phyloP scores from a whole-genome alignment of 92 coral and sea anemone genomes.

The Porites lobata region DNA sequence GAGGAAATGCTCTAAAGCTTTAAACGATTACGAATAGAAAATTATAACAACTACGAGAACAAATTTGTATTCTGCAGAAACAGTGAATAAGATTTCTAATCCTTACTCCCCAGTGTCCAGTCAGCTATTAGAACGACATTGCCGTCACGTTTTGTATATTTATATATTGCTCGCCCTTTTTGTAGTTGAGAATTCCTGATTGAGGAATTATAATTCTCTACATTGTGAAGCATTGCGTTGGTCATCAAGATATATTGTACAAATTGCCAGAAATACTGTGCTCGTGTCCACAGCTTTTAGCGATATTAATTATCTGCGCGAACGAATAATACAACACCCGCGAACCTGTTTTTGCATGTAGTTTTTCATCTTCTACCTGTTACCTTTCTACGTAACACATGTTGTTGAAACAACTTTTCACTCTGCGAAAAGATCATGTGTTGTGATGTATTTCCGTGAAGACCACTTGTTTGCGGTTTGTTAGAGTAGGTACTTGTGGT shows the following conservation, averaged over 20 bases:
- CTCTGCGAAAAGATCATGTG: neutral
- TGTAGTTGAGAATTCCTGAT: conserved; percentile 5
- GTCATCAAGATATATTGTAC: neutral
- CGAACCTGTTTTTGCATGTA: neutral
- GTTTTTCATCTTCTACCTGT: neutral
- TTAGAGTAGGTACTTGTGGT: neutral
- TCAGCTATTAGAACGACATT: too few species aligned
- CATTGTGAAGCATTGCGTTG: neutral
- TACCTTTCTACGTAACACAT: neutral
- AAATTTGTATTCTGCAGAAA: too few species aligned
- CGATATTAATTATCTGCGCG: neutral
- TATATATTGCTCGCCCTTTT: neutral
- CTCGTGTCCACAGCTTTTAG: neutral
- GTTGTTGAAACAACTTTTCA: neutral
- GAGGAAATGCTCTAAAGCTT: neutral
- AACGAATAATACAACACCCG: neutral
- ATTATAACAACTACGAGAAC: neutral
- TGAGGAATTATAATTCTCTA: neutral
- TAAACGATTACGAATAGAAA: neutral
- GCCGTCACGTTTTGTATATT: too few species aligned
- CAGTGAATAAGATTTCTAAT: too few species aligned
- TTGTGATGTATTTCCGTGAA: neutral
- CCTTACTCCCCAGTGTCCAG: too few species aligned
- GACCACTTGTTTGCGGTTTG: conserved; percentile 5
- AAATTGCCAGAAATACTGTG: neutral